These are phyloP conservation scores for Cricetomys ansorgei DNA, from an alignment of 2,113 vertebrate species.

Conservation along the genomic window DNA sequence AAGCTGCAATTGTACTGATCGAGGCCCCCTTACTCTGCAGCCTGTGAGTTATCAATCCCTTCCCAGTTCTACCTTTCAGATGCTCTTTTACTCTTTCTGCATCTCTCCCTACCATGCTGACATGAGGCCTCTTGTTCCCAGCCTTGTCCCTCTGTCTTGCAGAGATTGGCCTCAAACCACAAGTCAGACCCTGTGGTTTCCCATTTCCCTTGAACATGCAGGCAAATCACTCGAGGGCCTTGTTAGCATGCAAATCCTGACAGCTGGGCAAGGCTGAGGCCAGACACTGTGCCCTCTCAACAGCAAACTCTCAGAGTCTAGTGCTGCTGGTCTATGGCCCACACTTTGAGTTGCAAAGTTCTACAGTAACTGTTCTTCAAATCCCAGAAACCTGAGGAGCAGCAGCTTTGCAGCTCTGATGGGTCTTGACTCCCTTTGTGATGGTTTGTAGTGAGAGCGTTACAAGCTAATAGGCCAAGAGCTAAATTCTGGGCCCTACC, in stretches of 20 bases:
- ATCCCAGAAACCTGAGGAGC: not conserved
- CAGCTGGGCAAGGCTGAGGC: not conserved
- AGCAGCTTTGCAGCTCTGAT: not conserved
- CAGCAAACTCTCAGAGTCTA: not conserved
- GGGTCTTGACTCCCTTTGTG: not conserved
- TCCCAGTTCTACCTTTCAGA: not conserved
- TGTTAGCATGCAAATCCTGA: not conserved
- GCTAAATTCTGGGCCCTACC: not conserved
- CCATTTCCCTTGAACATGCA: not conserved
- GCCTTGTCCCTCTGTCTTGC: not conserved
- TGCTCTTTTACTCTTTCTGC: not conserved
- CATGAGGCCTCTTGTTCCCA: not conserved
- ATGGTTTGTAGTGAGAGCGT: not conserved
- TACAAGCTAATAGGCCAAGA: not conserved
- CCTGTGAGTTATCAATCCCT: rapidly evolving
- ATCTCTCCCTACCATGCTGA: not conserved
- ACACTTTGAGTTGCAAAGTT: not conserved
- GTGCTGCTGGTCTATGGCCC: rapidly evolving
- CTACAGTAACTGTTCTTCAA: not conserved
- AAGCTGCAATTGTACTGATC: not conserved
- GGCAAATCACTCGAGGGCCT: not conserved
- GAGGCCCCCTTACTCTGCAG: not conserved
- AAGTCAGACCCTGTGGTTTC: rapidly evolving
- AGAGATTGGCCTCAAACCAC: not conserved
- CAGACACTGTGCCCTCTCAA: not conserved